Percentiles rank a stretch among this genome's conserved stretches.
phyloP scores from a whole-genome alignment of 2,888 invertebrate species.

The Lasioglossum vierecki region DNA sequence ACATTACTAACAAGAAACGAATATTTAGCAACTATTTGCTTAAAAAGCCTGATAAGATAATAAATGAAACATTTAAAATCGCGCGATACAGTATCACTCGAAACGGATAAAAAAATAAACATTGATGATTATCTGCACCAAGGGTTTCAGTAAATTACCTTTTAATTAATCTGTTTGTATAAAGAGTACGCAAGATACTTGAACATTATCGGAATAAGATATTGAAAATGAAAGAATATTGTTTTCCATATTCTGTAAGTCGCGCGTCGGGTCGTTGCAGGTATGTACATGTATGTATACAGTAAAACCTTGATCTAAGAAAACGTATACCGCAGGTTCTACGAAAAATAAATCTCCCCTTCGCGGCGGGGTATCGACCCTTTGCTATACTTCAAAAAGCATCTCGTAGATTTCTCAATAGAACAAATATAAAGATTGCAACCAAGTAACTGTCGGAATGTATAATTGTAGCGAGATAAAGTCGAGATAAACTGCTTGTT shows the following conservation, averaged over 20 bases:
- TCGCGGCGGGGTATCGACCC: too few species aligned
- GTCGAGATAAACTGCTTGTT: background rate
- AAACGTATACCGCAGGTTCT: too few species aligned
- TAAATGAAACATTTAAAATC: background rate
- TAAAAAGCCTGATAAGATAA: background rate
- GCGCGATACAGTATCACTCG: background rate
- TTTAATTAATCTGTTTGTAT: background rate
- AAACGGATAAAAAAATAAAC: background rate
- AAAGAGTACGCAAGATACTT: background rate
- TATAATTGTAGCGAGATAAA: background rate
- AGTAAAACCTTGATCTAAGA: too few species aligned
- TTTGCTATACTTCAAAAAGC: background rate
- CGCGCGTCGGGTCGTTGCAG: too few species aligned
- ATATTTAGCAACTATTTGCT: background rate
- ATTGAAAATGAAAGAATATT: background rate
- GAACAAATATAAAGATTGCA: background rate
- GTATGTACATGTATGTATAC: too few species aligned
- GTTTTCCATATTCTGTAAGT: too few species aligned
- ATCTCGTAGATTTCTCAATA: background rate
- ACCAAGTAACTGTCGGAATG: background rate
- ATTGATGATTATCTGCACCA: background rate
- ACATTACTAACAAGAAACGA: background rate
- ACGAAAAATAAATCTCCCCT: too few species aligned
- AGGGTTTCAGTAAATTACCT: background rate
- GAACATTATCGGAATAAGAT: background rate